Evolutionary conservation across 2,113 vertebrate genomes (phyloP).

Genomic region (Paradoxurus hermaphroditus): DNA sequence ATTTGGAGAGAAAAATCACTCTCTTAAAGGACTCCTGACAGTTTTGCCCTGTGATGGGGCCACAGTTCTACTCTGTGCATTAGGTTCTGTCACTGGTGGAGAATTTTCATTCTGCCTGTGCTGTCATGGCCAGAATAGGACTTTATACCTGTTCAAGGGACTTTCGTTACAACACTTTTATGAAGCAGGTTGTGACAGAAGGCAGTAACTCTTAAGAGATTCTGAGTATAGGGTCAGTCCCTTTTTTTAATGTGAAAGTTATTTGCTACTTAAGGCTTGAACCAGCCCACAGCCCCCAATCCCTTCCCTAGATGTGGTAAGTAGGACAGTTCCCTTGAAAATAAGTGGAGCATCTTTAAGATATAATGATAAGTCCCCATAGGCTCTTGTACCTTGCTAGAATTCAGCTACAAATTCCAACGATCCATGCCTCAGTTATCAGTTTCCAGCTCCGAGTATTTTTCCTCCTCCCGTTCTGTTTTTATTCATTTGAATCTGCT

Average conservation of each 20-base stretch:
- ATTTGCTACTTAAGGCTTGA: constrained; percentile 16
- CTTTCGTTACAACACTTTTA: neutral
- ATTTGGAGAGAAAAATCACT: neutral
- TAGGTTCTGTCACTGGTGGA: neutral
- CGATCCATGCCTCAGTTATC: neutral
- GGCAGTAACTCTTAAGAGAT: neutral
- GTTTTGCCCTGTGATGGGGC: neutral
- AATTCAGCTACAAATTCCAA: neutral
- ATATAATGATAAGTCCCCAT: neutral
- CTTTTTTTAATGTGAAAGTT: neutral
- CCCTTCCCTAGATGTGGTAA: neutral
- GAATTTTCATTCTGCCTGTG: neutral
- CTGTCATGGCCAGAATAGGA: neutral
- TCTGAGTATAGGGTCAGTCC: neutral
- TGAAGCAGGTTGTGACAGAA: constrained; percentile 9
- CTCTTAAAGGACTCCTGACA: neutral
- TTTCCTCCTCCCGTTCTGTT: constrained; percentile 56
- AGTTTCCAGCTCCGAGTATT: neutral
- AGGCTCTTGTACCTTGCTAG: neutral
- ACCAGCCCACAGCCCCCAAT: neutral
- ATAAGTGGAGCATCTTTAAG: neutral
- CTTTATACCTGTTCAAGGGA: neutral
- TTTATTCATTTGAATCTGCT: constrained; percentile 67
- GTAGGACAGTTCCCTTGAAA: neutral
- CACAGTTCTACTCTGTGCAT: neutral